phyloP scores from a whole-genome alignment of 2,888 invertebrate species.

The Brassicogethes aeneus region DNA sequence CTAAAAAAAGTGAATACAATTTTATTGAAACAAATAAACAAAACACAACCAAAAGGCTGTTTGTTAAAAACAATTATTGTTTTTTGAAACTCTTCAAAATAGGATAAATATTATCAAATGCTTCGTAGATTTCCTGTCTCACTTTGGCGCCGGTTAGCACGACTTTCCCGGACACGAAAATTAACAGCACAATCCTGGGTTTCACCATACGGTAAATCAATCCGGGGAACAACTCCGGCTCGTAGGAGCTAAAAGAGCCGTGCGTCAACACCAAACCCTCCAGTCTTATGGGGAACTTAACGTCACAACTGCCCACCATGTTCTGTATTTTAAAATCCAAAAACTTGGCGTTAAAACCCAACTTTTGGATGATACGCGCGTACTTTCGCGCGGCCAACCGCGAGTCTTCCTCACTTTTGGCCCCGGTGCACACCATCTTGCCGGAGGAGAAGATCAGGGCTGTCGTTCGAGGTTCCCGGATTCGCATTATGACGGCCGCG shows the following conservation, averaged over 20 bases:
- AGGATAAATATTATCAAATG: conserved; percentile 69
- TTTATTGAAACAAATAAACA: too few species aligned
- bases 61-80: too few species aligned
- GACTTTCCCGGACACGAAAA: conserved; percentile 80
- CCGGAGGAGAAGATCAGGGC: conserved; percentile 77
- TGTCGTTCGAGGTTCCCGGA: conserved; percentile 78
- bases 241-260: conserved; percentile 69
- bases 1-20: too few species aligned
- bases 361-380: conserved; percentile 72
- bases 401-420: conserved; percentile 75
- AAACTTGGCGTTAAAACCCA: conserved; percentile 70
- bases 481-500: conserved; percentile 98
- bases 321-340: conserved; percentile 76
- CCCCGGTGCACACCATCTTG: conserved; percentile 83
- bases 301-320: conserved; percentile 80
- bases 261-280: conserved; percentile 66
- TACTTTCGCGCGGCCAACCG: conserved; percentile 72
- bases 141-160: conserved; percentile 75
- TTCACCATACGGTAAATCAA: conserved; percentile 77
- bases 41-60: too few species aligned
- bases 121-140: conserved; percentile 64
- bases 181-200: conserved; percentile 71
- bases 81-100: conserved; percentile 69
- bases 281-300: conserved; percentile 71
- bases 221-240: conserved; percentile 78